phyloP scores from a whole-genome alignment of 2,113 vertebrate genomes.

The Zapus hudsonius region DNA sequence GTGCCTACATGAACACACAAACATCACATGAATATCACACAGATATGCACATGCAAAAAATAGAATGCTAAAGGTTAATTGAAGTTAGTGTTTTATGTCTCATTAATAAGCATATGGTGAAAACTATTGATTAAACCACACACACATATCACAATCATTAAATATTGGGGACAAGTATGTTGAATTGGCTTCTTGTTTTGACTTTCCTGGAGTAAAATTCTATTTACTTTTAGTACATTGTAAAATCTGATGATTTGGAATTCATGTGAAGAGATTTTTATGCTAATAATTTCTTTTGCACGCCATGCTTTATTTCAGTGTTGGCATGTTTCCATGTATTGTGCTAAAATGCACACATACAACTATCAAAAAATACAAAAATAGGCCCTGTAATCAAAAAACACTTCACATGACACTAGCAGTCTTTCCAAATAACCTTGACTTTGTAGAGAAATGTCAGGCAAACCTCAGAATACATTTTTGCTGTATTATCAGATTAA shows the following conservation, averaged over 20 bases:
- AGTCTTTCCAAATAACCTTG: slow-evolving; percentile 21
- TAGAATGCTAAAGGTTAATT: not conserved
- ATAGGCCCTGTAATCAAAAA: slow-evolving; percentile 7
- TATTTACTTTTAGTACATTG: not conserved
- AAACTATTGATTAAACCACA: slow-evolving; percentile 2
- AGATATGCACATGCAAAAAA: not conserved
- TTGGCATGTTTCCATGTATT: not conserved
- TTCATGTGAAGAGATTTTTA: slow-evolving; percentile 12
- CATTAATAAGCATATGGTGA: not conserved
- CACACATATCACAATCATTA: not conserved
- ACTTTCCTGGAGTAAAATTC: slow-evolving; percentile 26
- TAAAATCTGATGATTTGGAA: slow-evolving; percentile 31
- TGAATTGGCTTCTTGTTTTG: not conserved
- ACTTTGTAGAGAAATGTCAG: not conserved
- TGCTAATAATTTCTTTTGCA: not conserved
- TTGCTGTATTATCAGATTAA: not conserved
- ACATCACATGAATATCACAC: no score
- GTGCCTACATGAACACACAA: no score
- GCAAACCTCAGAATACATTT: not conserved
- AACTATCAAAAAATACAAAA: slow-evolving; percentile 39
- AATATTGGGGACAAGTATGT: not conserved
- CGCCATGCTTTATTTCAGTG: not conserved
- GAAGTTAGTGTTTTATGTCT: slow-evolving; percentile 4
- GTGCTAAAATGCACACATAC: slow-evolving; percentile 15
- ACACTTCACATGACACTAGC: not conserved